Evolutionary conservation across 2,888 invertebrate genomes (phyloP), one percentile per base, ranked within the genome.

Genomic region (Glaucopsyche alexis): DNA sequence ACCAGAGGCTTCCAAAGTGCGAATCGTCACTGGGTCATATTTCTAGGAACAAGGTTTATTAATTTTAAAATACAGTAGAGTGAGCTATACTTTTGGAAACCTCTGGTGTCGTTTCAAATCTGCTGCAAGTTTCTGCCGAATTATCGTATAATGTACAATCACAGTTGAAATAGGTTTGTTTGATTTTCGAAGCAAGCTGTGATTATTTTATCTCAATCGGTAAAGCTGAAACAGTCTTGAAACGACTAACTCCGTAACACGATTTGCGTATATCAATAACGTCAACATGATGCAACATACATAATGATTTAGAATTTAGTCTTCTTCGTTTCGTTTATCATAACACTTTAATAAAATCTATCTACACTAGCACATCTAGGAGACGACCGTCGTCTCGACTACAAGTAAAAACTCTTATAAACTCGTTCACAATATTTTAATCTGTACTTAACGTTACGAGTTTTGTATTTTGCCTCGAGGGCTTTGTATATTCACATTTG

Each of bases 301-400:
- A 88, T 90, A 90, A 89, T 87, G 86, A 87, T 83, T 87, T 87
- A 88, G 90, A 89, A 89, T 92, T 93, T 88, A 92, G 92, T 92
- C 92, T 92, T 93, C 84, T 93, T 89, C 89, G 92, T 92, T 93
- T 86, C 92, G 90, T 85, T 89, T 88, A 87, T 91, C 90, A 91
- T 87, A 87, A 89, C 85, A 81, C 83, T 85, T 89, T 87, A 83
- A 85, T 83, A 84, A 86, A 85, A 87, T 87, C 92, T 93, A 93
- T 90, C 92, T 92, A 93, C 86, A 83, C 91, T 93, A 92, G 92
- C 92, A 89, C 87, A 83, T 86, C 91, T 92, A 92, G 81, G 91
- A 91, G 91, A 91, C 91, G 83, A 87, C 79, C 91, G 83, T 86
- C 79, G 90, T 91, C 91, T 87, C 91, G 79, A 83, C 82, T 85